These are phyloP conservation scores for Paramormyrops kingsleyae DNA, from an alignment of 2,113 vertebrate species.

Conservation along the genomic window DNA sequence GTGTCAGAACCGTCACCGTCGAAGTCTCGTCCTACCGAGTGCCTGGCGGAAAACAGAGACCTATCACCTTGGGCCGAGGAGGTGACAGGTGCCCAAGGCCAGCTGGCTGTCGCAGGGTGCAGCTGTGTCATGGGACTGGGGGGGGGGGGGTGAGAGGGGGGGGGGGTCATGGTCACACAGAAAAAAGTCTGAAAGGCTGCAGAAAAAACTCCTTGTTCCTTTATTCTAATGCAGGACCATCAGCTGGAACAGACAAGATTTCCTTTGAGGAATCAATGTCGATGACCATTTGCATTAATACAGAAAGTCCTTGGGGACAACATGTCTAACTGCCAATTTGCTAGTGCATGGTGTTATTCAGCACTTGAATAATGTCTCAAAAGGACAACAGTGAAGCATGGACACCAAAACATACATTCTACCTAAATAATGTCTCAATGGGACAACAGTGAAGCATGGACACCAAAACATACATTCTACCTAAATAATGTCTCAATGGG, in stretches of 20 bases:
- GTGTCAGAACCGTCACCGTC: background rate
- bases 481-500: background rate
- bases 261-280: background rate
- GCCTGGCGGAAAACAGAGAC: background rate
- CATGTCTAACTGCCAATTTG: background rate
- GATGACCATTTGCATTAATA: background rate
- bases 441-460: too few relatives aligned
- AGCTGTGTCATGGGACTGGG: background rate
- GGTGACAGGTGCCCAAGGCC: background rate
- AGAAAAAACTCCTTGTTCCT: background rate
- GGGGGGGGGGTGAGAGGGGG: too few relatives aligned
- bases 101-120: background rate
- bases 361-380: background rate
- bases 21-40: background rate
- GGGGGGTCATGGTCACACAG: background rate
- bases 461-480: background rate
- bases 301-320: background rate
- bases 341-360: background rate
- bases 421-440: background rate
- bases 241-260: background rate
- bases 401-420: too few relatives aligned
- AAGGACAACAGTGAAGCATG: background rate
- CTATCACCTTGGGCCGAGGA: constrained; percentile 4
- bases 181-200: background rate
- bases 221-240: background rate